Percentiles rank a stretch among this genome's conserved stretches.
These are phyloP conservation scores for Ophiothrix spiculata DNA, from an alignment of 35 echinoderm and acorn worm species.

Conservation along the genomic window DNA sequence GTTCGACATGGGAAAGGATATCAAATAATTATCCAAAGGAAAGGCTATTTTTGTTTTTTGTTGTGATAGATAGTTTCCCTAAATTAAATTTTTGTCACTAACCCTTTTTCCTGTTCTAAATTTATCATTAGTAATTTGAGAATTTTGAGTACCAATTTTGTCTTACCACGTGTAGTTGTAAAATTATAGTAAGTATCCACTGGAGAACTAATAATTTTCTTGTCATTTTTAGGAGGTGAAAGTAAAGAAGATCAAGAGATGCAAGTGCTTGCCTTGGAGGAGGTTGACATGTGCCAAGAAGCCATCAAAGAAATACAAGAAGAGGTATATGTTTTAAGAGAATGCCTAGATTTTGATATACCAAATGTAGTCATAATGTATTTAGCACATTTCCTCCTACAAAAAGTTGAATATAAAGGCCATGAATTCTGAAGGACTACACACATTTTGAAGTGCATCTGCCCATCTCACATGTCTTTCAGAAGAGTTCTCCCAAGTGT, in stretches of 20 bases:
- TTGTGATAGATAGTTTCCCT: no score
- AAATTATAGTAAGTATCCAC: no score
- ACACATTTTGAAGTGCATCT: neutral
- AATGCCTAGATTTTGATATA: neutral
- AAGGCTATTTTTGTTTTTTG: no score
- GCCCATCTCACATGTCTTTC: neutral
- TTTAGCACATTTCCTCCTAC: neutral
- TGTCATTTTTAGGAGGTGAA: slow-evolving; percentile 10
- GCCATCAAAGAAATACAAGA: slow-evolving; percentile 35
- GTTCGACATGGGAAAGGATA: no score
- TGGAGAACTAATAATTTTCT: no score
- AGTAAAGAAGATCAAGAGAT: slow-evolving; percentile 57
- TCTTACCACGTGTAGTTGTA: no score
- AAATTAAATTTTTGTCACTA: no score
- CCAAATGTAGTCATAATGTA: neutral
- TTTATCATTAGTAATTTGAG: no score
- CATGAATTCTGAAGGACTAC: neutral
- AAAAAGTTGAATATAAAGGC: neutral
- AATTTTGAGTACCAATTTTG: no score
- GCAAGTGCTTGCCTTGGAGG: slow-evolving; percentile 52
- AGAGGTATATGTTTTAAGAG: slow-evolving; percentile 38
- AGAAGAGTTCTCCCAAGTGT: neutral
- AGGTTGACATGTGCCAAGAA: slow-evolving; percentile 46
- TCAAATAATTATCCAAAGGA: no score
- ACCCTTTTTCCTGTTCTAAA: no score